Base-by-base conservation (phyloP, 2,888 invertebrate genomes). In the Idaea aversata region DNA sequence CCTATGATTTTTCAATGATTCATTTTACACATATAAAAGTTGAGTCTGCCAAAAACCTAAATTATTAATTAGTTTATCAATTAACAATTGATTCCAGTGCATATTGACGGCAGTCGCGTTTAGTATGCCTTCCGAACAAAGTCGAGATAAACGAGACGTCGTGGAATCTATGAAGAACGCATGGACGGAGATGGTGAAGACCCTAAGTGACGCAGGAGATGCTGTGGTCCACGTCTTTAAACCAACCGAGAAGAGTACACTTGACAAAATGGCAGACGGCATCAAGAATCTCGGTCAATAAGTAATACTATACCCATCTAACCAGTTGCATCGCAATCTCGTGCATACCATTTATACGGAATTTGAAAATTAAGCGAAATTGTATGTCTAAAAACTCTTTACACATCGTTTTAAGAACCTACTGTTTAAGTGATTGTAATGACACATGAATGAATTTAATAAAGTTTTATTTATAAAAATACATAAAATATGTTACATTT, bases 221-320 rank as follows among this genome's bases (percentile, higher is more conserved):
- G 87, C 90, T 0, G 88, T 91, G 0, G 89, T 91, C 3, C 80
- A 91, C 62, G 89, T 88, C 5, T 89, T 91, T 70, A 90, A 88
- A 61, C 91, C 91, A 0, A 88, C 90, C 0, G 90, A 91, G 74
- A 89, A 87, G 70, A 86, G 85, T 63, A 71, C 83, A 7, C 57
- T 88, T 3, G 83, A 87, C 70, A 89, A 89, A 76, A 78, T 90
- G 77, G 82, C 86, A 5, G 90, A 90, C 67, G 81, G 83, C 35
- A 69, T 90, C 61, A 90, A 88, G 69, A 76, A 70, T 64, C 70
- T 88, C 47, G 70, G 76, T 16, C 73, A 85, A 73, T 86, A 84
- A 84, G 72, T 70, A 36, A 72, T 75, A 71, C 38, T 35, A 35
- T 34, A 25, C 59, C 65, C 61, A 65, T 25, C 63, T 15, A 66